These are phyloP conservation scores for Eira barbara DNA, from an alignment of 2,113 vertebrate genomes.

Conservation along the genomic window DNA sequence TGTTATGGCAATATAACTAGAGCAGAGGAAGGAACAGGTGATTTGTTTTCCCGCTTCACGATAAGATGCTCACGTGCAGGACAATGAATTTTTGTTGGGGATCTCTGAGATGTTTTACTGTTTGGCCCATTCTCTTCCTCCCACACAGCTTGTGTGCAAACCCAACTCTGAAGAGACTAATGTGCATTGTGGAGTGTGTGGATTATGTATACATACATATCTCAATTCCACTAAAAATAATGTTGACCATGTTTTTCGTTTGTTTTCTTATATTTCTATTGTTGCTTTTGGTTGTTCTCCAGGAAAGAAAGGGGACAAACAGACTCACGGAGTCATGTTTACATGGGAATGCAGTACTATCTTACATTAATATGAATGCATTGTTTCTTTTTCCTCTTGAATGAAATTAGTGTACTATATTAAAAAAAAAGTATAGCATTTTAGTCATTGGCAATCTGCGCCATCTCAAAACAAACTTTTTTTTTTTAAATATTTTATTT, in stretches of 20 bases:
- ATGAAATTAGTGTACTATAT: background rate
- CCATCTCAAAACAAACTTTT: background rate
- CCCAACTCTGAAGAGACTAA: background rate
- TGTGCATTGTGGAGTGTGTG: fast-evolving
- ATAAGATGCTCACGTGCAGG: background rate
- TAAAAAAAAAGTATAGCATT: background rate
- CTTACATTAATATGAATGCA: background rate
- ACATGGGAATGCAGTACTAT: background rate
- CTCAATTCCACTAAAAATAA: background rate
- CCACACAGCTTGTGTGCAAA: background rate
- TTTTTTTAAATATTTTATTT: too few species aligned
- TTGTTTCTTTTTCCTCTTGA: background rate
- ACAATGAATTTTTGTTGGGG: background rate
- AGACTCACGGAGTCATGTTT: background rate
- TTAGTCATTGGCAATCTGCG: background rate
- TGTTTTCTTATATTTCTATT: background rate
- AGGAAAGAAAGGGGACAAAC: background rate
- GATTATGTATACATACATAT: background rate
- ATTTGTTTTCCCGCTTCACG: background rate
- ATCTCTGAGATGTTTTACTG: background rate
- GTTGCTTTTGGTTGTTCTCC: background rate
- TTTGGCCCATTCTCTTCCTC: background rate
- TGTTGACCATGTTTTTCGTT: background rate
- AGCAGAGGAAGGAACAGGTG: background rate
- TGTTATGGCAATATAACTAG: background rate